Conservation (phyloP, 2,113 vertebrate species). For the Morone chrysops region DNA sequence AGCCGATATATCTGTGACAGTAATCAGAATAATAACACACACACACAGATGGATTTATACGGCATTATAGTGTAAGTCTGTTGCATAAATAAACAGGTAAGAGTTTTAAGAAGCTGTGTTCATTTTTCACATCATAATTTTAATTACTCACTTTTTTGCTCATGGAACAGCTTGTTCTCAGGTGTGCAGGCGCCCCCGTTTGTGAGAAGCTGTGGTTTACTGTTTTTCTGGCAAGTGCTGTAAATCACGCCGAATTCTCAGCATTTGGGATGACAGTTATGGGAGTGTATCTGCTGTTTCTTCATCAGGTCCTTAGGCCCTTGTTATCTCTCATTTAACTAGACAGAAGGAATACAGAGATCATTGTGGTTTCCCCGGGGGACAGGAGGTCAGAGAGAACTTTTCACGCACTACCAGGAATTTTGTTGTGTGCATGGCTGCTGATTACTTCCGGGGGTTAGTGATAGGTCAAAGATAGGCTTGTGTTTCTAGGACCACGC, state of each 20-base stretch:
- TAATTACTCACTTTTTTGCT: conserved; percentile 29
- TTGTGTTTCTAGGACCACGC: background rate
- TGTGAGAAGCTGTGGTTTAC: conserved; percentile 35
- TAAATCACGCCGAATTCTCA: conserved; percentile 60
- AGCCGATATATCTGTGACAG: conserved; percentile 40
- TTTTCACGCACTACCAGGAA: conserved; percentile 28
- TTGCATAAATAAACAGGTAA: conserved; percentile 45
- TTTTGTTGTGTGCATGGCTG: conserved; percentile 17
- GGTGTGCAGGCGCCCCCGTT: conserved; percentile 38
- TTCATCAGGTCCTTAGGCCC: conserved; percentile 45
- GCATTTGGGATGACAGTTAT: conserved; percentile 50
- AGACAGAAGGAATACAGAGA: conserved; percentile 41
- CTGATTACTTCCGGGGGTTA: conserved; percentile 45
- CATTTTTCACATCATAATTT: conserved; percentile 47
- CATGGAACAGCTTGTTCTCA: conserved; percentile 52
- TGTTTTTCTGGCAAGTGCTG: conserved; percentile 23
- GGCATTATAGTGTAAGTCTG: conserved; percentile 23
- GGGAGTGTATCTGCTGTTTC: conserved; percentile 45
- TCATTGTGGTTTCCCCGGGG: conserved; percentile 32
- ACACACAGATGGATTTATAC: conserved; percentile 51
- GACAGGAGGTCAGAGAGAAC: conserved; percentile 48
- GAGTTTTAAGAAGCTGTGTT: conserved; percentile 44
- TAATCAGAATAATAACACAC: conserved; percentile 50
- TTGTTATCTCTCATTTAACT: conserved; percentile 44
- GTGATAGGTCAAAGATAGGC: conserved; percentile 36